These are phyloP conservation scores for Uropsilus gracilis DNA, from an alignment of 2,113 vertebrate species.

Conservation along the genomic window DNA sequence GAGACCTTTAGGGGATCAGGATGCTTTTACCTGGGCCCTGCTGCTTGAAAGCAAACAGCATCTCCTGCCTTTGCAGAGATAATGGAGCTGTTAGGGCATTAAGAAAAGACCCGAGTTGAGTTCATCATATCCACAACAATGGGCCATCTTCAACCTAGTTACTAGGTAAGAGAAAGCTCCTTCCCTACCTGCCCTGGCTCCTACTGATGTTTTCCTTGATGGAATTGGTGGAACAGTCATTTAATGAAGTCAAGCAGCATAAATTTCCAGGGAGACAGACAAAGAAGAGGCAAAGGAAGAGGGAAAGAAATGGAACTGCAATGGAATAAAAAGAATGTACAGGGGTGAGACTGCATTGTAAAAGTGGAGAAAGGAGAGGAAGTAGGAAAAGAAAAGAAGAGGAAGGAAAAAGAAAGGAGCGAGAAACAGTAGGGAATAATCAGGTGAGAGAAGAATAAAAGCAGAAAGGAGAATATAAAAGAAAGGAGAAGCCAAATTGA, in stretches of 20 bases:
- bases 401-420: neutral
- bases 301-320: neutral
- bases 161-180: neutral
- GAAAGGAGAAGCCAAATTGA: neutral
- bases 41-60: conserved; percentile 55
- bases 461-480: neutral
- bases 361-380: neutral
- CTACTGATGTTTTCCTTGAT: neutral
- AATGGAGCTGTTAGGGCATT: conserved; percentile 37
- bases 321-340: neutral
- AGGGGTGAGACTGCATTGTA: neutral
- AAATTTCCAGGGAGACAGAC: neutral
- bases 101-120: conserved; percentile 24
- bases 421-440: neutral
- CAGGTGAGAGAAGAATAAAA: neutral
- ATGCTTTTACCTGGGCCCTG: conserved; percentile 28
- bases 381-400: neutral
- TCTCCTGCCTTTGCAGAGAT: neutral
- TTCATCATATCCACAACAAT: neutral
- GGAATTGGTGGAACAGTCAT: neutral
- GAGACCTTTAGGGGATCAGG: conserved; percentile 10
- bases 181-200: neutral
- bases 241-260: neutral
- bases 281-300: neutral
- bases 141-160: conserved; percentile 20